These are phyloP conservation scores for Apoda limacodes DNA, from an alignment of 2,888 invertebrate species.

Conservation along the genomic window DNA sequence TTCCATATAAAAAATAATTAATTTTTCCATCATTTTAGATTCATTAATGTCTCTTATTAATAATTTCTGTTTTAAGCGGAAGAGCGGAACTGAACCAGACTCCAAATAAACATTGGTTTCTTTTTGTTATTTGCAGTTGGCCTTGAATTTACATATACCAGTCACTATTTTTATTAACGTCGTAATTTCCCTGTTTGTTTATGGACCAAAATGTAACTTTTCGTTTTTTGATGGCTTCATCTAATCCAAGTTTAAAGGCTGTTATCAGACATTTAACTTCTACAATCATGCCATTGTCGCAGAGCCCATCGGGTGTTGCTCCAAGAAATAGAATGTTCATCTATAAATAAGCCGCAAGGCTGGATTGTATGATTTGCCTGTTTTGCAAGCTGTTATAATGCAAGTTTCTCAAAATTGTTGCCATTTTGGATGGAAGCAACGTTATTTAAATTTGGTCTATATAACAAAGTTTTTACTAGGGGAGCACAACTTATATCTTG, in stretches of 20 bases:
- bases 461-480: slow-evolving; percentile 19
- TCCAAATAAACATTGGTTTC: too few relatives aligned
- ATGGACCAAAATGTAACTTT: too few relatives aligned
- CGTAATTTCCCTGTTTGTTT: too few relatives aligned
- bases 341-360: slow-evolving; percentile 20
- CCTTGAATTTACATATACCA: too few relatives aligned
- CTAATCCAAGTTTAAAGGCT: slow-evolving; percentile 9
- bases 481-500: slow-evolving; percentile 5
- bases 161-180: too few relatives aligned
- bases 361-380: slow-evolving; percentile 13
- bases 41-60: too few relatives aligned
- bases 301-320: slow-evolving; percentile 17
- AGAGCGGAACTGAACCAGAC: too few relatives aligned
- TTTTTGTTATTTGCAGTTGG: too few relatives aligned
- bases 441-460: slow-evolving; percentile 14
- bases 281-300: slow-evolving; percentile 14
- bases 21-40: too few relatives aligned
- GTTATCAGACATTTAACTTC: slow-evolving; percentile 18
- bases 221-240: slow-evolving; percentile 7
- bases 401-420: slow-evolving; percentile 11
- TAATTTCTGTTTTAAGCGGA: too few relatives aligned
- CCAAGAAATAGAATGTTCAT: slow-evolving; percentile 16
- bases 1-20: too few relatives aligned
- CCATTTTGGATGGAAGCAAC: slow-evolving; percentile 17
- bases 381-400: slow-evolving; percentile 7